Base-by-base conservation (phyloP, 2,888 invertebrate genomes). In the Deilephila porcellus region DNA sequence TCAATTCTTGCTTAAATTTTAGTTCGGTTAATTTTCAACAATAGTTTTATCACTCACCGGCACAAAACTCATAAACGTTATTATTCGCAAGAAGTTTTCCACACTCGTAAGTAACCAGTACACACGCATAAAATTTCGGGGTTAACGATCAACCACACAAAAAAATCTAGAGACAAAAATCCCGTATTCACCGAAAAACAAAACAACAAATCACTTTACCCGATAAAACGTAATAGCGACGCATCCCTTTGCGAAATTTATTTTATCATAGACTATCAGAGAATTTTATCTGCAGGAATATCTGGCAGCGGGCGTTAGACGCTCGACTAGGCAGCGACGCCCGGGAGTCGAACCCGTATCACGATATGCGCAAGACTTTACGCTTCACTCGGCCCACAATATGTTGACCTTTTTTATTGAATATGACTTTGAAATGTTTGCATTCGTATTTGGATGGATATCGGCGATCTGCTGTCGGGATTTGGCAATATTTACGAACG, bases 391-490 rank as follows among this genome's bases (percentile, higher is more conserved):
- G 78, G 70, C 76, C 75, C 78, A 75, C 81, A 80, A 79, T 80
- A 81, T 81, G 78, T 81, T 78, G 76, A 79, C 79, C 81, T 81
- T 81, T 80, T 78, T 80, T 78, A 80, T 80, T 78, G 77, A 78
- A 81, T 81, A 76, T 76, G 76, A 78, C 80, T 79, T 76, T 76
- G 76, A 77, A 79, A 78, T 74, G 70, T 73, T 62, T 71, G 67
- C 67, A 67, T 67, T 67, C 25, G 52, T 8, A 37, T 67, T 45
- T 52, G 67, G 25, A 25, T 45, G 19, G 56, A 56, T 56, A 56
- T n/a, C 56, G 56, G 56, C 19, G 6, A 45, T 45, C 45, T n/a
- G 19, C 6, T 56, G 19, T 34, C 3, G 19, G 37, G 67, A 52
- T 17, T 45, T 14, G 1, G n/a, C 20, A 20, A 25, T 45, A 67